Conservation (phyloP, 2,888 invertebrate genomes). For the Spilarctia lutea region DNA sequence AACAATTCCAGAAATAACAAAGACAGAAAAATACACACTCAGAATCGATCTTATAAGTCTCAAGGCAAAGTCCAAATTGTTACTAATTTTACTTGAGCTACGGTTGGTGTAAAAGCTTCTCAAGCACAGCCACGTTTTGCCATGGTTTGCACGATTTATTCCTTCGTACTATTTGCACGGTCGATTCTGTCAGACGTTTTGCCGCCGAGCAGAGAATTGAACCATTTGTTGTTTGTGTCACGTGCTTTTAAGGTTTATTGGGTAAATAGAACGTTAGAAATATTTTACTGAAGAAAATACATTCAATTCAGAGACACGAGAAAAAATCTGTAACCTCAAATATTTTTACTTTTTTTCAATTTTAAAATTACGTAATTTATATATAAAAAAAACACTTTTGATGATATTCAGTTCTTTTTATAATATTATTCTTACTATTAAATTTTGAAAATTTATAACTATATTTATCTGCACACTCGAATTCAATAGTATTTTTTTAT, state of each 20-base stretch:
- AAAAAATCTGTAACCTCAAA: neutral
- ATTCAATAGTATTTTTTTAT: no score
- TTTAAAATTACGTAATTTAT: no score
- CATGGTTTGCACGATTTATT: conserved; percentile 42
- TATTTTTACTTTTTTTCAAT: no score
- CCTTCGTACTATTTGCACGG: conserved; percentile 35
- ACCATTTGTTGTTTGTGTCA: conserved; percentile 41
- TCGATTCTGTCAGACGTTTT: conserved; percentile 36
- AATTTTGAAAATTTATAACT: no score
- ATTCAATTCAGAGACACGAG: conserved; percentile 10
- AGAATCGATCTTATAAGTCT: neutral
- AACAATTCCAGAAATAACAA: no score
- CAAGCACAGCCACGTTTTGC: conserved; percentile 20
- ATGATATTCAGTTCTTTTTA: no score
- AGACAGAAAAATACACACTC: no score
- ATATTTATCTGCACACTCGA: no score
- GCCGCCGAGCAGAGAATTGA: conserved; percentile 32
- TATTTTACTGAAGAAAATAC: conserved; percentile 20
- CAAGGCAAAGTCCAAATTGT: neutral
- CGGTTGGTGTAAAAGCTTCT: conserved; percentile 10
- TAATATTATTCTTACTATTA: no score
- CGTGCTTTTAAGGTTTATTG: conserved; percentile 38
- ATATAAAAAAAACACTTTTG: no score
- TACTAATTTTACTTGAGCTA: neutral
- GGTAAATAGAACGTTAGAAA: conserved; percentile 31